Evolutionary conservation across 2,113 vertebrate genomes (phyloP).

Genomic region (Etia nguti): DNA sequence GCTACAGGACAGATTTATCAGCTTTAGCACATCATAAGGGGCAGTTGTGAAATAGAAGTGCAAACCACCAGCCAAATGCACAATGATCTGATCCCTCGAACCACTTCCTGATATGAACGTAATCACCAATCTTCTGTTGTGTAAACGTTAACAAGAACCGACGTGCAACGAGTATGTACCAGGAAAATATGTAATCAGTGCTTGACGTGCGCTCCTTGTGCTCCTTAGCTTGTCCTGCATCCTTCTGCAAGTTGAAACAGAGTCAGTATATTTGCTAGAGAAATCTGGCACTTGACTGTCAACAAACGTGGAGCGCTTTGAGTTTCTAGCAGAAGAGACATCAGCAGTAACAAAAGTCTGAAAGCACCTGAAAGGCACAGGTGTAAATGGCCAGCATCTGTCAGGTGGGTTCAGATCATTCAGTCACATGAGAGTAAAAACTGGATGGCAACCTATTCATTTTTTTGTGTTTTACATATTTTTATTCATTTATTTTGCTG

Average conservation of each 20-base stretch:
- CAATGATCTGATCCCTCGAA: background rate
- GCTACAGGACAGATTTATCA: background rate
- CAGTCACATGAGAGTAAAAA: background rate
- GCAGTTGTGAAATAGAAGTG: accelerated
- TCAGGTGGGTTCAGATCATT: background rate
- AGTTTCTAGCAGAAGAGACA: background rate
- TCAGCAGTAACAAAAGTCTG: background rate
- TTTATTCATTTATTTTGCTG: background rate
- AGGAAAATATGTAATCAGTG: background rate
- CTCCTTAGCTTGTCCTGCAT: background rate
- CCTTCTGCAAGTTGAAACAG: background rate
- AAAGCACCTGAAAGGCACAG: background rate
- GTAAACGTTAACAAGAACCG: background rate
- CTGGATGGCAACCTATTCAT: background rate
- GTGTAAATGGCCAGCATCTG: background rate
- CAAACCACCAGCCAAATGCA: background rate
- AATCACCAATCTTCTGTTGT: background rate
- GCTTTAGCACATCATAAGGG: background rate
- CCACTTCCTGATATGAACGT: background rate
- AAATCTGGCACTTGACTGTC: accelerated
- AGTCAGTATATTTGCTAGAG: background rate
- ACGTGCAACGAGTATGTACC: background rate
- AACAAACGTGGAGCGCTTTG: background rate
- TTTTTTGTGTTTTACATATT: background rate
- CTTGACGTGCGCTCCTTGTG: background rate